A percentile compares a stretch with the other conserved stretches of the same genome.
Evolutionary conservation across 2,797 vertebrate species (phyloP).

Genomic region (Erethizon dorsatum): DNA sequence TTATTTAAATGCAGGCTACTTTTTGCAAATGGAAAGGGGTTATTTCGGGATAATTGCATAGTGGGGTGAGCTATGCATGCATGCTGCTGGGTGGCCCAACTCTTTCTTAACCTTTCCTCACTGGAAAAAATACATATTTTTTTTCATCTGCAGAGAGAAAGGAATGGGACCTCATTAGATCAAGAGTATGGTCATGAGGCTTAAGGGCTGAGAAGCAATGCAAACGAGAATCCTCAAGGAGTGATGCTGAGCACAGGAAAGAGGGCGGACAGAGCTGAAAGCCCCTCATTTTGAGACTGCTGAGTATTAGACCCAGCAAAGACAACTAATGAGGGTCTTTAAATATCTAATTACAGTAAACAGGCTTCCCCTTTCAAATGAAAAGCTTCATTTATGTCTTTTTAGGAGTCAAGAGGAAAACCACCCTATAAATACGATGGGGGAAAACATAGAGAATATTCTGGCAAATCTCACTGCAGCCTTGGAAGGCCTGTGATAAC

Average conservation of each 20-base stretch:
- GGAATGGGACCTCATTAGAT: slow-evolving; percentile 69
- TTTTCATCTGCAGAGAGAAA: slow-evolving; percentile 61
- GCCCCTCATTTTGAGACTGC: slow-evolving; percentile 66
- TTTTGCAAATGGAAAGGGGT: slow-evolving; percentile 76
- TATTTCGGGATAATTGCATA: slow-evolving; percentile 83
- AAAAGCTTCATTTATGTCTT: slow-evolving; percentile 67
- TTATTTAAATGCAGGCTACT: slow-evolving; percentile 79
- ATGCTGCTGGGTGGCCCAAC: slow-evolving; percentile 55
- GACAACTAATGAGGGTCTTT: slow-evolving; percentile 78
- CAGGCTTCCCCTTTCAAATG: slow-evolving; percentile 75
- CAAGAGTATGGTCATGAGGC: slow-evolving; percentile 50
- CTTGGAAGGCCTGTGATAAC: neutral
- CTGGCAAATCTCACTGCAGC: neutral
- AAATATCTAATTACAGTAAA: slow-evolving; percentile 83
- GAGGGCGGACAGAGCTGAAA: neutral
- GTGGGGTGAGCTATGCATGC: slow-evolving; percentile 58
- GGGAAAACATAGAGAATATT: neutral
- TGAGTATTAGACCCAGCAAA: slow-evolving; percentile 76
- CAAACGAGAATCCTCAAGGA: neutral
- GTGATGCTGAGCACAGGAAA: neutral
- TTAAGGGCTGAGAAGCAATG: neutral
- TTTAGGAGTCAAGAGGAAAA: slow-evolving; percentile 68
- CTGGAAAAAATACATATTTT: neutral
- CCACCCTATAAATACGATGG: slow-evolving; percentile 60
- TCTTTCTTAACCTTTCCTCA: slow-evolving; percentile 74